phyloP scores from a whole-genome alignment of 1,140 invertebrate genomes.

The Notospermus geniculatus region DNA sequence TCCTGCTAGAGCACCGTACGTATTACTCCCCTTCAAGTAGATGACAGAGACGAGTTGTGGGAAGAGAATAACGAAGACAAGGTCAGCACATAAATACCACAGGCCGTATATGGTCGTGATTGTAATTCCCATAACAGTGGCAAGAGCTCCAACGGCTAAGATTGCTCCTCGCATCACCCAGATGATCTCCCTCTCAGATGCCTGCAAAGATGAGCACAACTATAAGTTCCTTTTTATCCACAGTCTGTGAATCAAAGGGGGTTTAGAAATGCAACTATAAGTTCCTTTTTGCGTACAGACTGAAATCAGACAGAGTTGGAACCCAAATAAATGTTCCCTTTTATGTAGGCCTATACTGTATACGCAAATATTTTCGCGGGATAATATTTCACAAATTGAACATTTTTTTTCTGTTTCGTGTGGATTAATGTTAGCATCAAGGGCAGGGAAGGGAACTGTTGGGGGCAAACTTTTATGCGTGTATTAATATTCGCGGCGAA shows the following conservation, averaged over 20 bases:
- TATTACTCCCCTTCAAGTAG: conserved; percentile 72
- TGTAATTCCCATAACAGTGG: conserved; percentile 92
- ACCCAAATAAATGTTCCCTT: too few relatives aligned
- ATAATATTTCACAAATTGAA: too few relatives aligned
- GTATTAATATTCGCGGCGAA: too few relatives aligned
- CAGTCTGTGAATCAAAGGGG: neutral
- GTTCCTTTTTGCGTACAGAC: neutral
- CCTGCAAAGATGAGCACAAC: conserved; percentile 34
- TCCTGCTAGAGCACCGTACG: conserved; percentile 83
- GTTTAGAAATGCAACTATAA: neutral
- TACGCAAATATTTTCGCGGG: too few relatives aligned
- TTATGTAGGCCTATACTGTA: too few relatives aligned
- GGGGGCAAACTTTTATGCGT: too few relatives aligned
- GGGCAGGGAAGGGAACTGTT: too few relatives aligned
- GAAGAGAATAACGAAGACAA: conserved; percentile 97
- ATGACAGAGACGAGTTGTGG: conserved; percentile 97
- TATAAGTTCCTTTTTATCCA: too few relatives aligned
- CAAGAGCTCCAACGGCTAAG: conserved; percentile 85
- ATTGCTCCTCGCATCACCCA: conserved; percentile 96
- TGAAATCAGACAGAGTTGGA: too few relatives aligned
- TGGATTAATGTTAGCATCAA: too few relatives aligned
- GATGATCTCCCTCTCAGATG: conserved; percentile 76
- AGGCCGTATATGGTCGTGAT: conserved; percentile 96
- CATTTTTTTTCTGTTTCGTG: too few relatives aligned
- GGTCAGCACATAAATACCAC: conserved; percentile 93